Conservation (phyloP, 2,797 vertebrate species). For the Lepilemur septentrionalis region DNA sequence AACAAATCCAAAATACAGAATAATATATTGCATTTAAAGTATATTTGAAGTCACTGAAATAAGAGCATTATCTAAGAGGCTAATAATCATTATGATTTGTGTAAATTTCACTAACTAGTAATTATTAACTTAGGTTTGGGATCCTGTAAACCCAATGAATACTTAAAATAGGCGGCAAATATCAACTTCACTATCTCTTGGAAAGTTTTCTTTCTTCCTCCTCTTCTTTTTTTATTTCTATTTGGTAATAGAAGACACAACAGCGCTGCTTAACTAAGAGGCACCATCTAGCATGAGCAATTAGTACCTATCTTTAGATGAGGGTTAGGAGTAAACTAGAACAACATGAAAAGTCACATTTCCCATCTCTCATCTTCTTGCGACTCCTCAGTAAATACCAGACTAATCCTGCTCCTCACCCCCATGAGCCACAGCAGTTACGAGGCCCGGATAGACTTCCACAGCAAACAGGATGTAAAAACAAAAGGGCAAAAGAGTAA, state of each 20-base stretch:
- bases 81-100: background rate
- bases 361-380: background rate
- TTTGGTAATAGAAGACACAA: background rate
- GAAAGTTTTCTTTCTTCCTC: background rate
- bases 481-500: background rate
- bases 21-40: background rate
- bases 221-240: background rate
- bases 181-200: background rate
- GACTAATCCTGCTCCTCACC: background rate
- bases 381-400: background rate
- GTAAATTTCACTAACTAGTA: background rate
- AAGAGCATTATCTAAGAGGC: background rate
- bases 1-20: background rate
- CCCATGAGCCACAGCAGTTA: background rate
- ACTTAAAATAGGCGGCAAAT: background rate
- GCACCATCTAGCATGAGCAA: no score
- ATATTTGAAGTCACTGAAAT: background rate
- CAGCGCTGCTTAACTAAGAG: background rate
- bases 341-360: background rate
- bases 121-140: background rate
- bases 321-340: background rate
- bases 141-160: background rate
- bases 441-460: background rate
- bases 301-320: background rate
- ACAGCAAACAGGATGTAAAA: conserved; percentile 30